Evolutionary conservation across 2,888 invertebrate species (phyloP).

Genomic region (Nysson spinosus): DNA sequence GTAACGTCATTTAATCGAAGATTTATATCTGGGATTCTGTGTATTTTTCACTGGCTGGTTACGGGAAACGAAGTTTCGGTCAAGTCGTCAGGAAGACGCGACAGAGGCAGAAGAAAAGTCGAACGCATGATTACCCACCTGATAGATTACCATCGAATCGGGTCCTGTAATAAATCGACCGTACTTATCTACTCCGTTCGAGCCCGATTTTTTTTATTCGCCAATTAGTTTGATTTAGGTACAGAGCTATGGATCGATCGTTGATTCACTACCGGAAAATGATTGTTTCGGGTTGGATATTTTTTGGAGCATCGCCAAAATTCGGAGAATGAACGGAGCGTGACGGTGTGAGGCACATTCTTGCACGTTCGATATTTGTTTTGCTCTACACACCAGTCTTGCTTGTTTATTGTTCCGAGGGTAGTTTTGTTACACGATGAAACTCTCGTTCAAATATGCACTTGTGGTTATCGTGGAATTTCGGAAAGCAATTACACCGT

Average conservation of each 20-base stretch:
- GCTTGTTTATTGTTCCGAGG: too few species aligned
- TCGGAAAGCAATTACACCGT: background rate
- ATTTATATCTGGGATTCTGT: constrained; percentile 4
- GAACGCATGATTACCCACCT: constrained; percentile 55
- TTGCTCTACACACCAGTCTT: too few species aligned
- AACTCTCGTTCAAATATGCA: background rate
- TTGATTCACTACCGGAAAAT: constrained; percentile 41
- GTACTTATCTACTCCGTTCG: constrained; percentile 17
- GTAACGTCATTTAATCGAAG: constrained; percentile 35
- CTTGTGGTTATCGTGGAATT: background rate
- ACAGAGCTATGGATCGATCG: constrained; percentile 9
- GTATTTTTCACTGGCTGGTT: background rate
- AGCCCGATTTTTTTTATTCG: constrained; percentile 28
- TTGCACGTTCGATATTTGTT: too few species aligned
- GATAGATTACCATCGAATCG: constrained; percentile 49
- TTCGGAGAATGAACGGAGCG: constrained; percentile 3
- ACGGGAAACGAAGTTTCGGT: constrained; percentile 12
- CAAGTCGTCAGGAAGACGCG: constrained; percentile 6
- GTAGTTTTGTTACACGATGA: too few species aligned
- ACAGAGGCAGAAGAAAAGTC: constrained; percentile 25
- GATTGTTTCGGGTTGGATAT: constrained; percentile 30
- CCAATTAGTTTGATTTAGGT: constrained; percentile 55
- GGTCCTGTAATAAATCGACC: constrained; percentile 49
- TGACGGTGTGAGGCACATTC: background rate
- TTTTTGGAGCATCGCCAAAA: constrained; percentile 46